Conservation (phyloP, 2,797 vertebrate genomes). For the Botia kubotai region DNA sequence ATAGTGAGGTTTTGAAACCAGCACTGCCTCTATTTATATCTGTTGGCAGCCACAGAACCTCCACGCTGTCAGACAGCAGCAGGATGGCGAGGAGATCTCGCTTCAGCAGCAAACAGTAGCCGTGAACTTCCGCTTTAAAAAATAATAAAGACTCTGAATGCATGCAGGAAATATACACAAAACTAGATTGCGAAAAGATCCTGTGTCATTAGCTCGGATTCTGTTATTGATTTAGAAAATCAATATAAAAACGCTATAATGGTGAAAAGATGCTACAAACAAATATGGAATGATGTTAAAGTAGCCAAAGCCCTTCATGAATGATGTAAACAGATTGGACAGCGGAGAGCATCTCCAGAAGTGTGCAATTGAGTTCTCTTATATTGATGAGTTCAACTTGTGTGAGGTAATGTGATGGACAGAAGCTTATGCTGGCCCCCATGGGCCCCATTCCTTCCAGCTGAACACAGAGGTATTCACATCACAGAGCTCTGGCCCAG, state of each 20-base stretch:
- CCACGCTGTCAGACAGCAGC: constrained; percentile 70
- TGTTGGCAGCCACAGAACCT: constrained; percentile 67
- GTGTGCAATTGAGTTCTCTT: constrained; percentile 40
- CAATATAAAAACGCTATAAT: too few relatives aligned
- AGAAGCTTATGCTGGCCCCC: constrained; percentile 44
- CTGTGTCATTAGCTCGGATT: too few relatives aligned
- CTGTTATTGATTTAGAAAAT: too few relatives aligned
- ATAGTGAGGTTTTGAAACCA: constrained; percentile 67
- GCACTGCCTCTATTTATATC: constrained; percentile 78
- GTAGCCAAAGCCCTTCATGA: constrained; percentile 18
- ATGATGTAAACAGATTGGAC: background rate
- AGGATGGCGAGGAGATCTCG: constrained; percentile 58
- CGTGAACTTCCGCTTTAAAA: constrained; percentile 14
- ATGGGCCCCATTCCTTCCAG: constrained; percentile 51
- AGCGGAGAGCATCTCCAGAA: constrained; percentile 15
- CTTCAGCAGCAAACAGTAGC: constrained; percentile 30
- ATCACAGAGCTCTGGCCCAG: constrained; percentile 19
- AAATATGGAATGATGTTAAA: background rate
- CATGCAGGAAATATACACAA: constrained; percentile 1
- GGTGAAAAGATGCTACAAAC: background rate
- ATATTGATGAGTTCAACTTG: constrained; percentile 58
- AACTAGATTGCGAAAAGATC: background rate
- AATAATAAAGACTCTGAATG: background rate
- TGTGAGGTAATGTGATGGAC: constrained; percentile 49
- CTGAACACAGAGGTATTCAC: constrained; percentile 48